Evolutionary conservation across 1,140 invertebrate genomes (phyloP), one percentile per base, ranked within the genome.

Genomic region (Drosophila orosa): DNA sequence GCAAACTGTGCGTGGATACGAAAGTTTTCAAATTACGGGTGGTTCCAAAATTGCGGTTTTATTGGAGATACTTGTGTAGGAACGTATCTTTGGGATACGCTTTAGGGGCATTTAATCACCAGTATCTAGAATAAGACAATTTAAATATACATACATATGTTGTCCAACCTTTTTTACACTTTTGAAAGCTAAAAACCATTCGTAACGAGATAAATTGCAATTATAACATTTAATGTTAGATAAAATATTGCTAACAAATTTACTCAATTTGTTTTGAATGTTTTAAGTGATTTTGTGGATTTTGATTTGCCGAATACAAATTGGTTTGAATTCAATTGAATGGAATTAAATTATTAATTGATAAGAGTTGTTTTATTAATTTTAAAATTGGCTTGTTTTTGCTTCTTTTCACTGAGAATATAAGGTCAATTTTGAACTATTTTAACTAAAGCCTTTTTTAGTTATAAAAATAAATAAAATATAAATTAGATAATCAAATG

Each of bases 1-100:
- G 29, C 19, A 52, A 52, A 52, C 17, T 52, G 19, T 67, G 63
- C 61, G 37, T 35, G 25, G 66, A 68, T 67, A 54, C 66, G 24
- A 68, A 68, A 54, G 66, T 68, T 68, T 68, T 40, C 31, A 29
- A 9, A 54, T 24, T 25, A 44, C 24, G 19, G 37, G 10, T n/a
- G 24, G 17, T 31, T 47, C 3, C 47, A 66, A 67, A 33, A 45
- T 55, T 68, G 62, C n/a, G 62, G 62, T 45, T 56, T 44, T 19
- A 35, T 44, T 45, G 10, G n/a, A 37, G 48, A 35, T 52, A 48
- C 24, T 31, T 57, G 7, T 12, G 13, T 24, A 8, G 19, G 13
- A 22, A 17, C 7, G 40, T 47, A 47, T 47, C 40, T 65, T n/a
- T 35, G 17, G 31, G n/a, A n/a, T n/a, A n/a, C n/a, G n/a, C n/a